Evolutionary conservation across 2,113 vertebrate genomes (phyloP).

Genomic region (Anhinga anhinga): DNA sequence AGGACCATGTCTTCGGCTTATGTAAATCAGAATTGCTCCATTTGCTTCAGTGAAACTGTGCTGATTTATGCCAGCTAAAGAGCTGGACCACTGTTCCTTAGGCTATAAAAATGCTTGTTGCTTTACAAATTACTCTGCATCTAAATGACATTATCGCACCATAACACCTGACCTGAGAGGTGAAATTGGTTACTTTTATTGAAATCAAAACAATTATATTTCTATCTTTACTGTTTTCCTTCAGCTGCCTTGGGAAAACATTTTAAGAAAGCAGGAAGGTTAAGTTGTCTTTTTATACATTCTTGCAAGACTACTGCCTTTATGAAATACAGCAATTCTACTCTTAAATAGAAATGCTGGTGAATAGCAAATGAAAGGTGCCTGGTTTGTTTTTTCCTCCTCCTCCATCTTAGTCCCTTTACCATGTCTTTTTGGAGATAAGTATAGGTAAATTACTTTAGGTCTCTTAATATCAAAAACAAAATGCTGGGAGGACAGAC

Average conservation of each 20-base stretch:
- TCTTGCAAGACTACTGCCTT: background rate
- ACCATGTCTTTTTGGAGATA: background rate
- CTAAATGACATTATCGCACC: constrained; percentile 21
- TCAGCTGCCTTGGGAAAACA: background rate
- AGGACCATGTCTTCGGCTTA: background rate
- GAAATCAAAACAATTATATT: constrained; percentile 36
- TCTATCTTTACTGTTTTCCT: background rate
- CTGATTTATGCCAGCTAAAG: constrained; percentile 1
- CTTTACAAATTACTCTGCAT: constrained; percentile 23
- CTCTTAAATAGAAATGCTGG: background rate
- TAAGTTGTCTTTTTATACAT: background rate
- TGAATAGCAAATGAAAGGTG: background rate
- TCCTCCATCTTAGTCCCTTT: background rate
- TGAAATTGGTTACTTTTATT: constrained; percentile 30
- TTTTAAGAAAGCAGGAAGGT: background rate
- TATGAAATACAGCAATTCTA: background rate
- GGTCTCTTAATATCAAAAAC: background rate
- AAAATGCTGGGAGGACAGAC: background rate
- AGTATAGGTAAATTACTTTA: background rate
- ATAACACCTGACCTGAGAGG: constrained; percentile 16
- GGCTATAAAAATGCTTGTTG: constrained; percentile 7
- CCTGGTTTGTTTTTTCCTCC: background rate
- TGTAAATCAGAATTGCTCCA: constrained; percentile 14
- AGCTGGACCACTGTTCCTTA: background rate
- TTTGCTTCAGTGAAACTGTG: background rate